Evolutionary conservation across 2,113 vertebrate genomes (phyloP), one percentile per base, ranked within the genome.

Genomic region (Caranx ignobilis): DNA sequence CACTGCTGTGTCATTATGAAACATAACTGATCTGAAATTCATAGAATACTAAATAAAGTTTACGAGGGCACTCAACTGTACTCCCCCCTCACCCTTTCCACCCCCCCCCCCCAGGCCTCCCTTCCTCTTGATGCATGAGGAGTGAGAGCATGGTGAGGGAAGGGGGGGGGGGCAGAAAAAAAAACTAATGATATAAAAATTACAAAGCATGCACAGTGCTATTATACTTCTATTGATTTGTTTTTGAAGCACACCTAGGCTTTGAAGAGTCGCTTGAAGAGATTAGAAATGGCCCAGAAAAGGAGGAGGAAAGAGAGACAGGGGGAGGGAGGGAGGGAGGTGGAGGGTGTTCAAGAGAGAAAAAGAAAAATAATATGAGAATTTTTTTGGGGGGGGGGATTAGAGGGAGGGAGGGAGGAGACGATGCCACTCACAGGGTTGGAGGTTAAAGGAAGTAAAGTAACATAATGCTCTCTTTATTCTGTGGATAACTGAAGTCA

Each of bases 21-120:
- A 97, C 96, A 96, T 96, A 98, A 98, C 96, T 97, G 95, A 99
- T 98, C 96, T 97, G 96, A 96, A 97, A 99, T 98, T 98, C 96
- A 98, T 98, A 96, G 97, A 99, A 98, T 97, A 97, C 96, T 96
- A 97, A 98, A 98, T 97, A 97, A 98, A 98, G 96, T 98, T 98
- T 96, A 97, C 90, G 94, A 96, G 96, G 94, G 95, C 92, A 89
- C 95, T 96, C 93, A 95, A 96, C 95, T 96, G 96, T 96, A 95
- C 54, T 15, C 63, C 39, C n/a, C 4, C 66, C 6, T 1, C 39
- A 8, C 39, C 39, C 39, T 2, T 13, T 47, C 1, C 78, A 48
- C 45, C 61, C 45, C 48, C 6, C 79, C 60, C 4, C 16, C 32
- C 65, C 6, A 13, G 21, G 13, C 41, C 18, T 35, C 35, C 52